Evolutionary conservation across 2,888 invertebrate genomes (phyloP).

Genomic region (Andricus curvator): DNA sequence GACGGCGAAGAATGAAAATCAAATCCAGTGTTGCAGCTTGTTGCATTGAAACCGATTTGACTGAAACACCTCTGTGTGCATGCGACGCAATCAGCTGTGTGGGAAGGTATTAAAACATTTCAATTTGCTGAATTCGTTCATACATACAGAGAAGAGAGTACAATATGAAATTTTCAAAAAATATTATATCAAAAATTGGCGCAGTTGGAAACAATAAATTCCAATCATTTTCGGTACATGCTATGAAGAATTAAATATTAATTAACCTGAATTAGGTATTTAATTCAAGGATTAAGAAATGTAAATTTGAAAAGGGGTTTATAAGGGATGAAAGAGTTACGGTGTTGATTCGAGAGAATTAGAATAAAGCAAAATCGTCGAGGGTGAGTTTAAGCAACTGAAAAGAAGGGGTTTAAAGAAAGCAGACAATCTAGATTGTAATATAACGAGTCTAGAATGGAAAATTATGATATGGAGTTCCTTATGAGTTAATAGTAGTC

Average conservation of each 20-base stretch:
- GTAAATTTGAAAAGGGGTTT: constrained; percentile 6
- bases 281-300: not conserved
- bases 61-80: constrained; percentile 34
- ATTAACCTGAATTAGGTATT: not conserved
- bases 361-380: constrained; percentile 11
- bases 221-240: too few species aligned
- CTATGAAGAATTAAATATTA: not conserved
- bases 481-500: not conserved
- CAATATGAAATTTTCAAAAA: not conserved
- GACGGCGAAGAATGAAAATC: constrained; percentile 28
- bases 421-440: not conserved
- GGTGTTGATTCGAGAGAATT: not conserved
- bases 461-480: too few species aligned
- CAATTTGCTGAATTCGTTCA: constrained; percentile 24
- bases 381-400: not conserved
- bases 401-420: not conserved
- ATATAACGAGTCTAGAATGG: not conserved
- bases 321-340: constrained; percentile 4
- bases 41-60: constrained; percentile 37
- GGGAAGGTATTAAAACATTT: constrained; percentile 35
- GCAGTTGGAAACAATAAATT: not conserved
- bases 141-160: not conserved
- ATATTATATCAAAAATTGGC: not conserved
- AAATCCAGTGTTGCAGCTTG: constrained; percentile 35
- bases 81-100: constrained; percentile 27